Conservation (phyloP, 92 coral and sea anemone genomes). For the Epizoanthus stellaris region DNA sequence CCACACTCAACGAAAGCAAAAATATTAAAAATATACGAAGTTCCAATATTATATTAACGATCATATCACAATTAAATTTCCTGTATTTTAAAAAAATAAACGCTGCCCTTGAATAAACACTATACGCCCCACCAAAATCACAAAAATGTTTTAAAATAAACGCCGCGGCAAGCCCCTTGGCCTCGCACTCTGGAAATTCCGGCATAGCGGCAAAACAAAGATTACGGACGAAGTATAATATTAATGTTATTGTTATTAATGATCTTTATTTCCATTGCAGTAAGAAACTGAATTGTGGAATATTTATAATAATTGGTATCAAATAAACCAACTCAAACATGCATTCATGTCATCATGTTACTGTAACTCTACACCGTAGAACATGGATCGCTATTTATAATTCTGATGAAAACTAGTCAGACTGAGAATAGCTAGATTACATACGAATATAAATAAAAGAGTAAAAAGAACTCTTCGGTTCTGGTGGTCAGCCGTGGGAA, state of each 20-base stretch:
- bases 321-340: constrained; percentile 14
- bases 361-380: constrained; percentile 1
- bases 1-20: not conserved
- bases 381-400: not conserved
- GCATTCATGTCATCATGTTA: constrained; percentile 12
- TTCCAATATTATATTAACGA: not conserved
- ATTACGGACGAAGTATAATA: constrained; percentile 6
- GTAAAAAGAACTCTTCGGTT: constrained; percentile 9
- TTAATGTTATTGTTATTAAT: constrained; percentile 6
- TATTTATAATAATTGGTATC: constrained; percentile 5
- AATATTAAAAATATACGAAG: constrained; percentile 2
- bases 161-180: not conserved
- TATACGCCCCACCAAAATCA: constrained; percentile 24
- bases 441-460: not conserved
- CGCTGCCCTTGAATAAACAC: constrained; percentile 21
- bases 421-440: not conserved
- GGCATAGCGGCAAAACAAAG: constrained; percentile 14
- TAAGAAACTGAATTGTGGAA: not conserved
- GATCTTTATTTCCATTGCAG: constrained; percentile 8
- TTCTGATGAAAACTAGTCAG: constrained; percentile 7
- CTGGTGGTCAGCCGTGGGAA: constrained; percentile 15
- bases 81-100: constrained; percentile 11
- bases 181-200: not conserved
- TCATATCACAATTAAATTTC: not conserved
- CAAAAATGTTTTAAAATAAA: constrained; percentile 7